Conservation (phyloP, 2,797 vertebrate species). For the Takifugu rubripes region DNA sequence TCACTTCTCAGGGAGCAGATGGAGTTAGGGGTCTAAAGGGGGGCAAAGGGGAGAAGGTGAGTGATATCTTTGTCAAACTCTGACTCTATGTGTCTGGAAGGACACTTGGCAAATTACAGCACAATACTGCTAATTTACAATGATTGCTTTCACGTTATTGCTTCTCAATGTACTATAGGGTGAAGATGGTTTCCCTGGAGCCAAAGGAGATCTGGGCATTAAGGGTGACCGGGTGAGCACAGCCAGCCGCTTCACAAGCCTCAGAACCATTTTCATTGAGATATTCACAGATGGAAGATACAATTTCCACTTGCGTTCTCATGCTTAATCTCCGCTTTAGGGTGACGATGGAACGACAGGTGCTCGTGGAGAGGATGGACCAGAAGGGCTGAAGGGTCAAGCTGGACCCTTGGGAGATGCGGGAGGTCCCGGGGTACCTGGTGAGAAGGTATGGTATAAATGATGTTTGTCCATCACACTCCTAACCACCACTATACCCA, state of each 20-base stretch:
- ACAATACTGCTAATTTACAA: conserved; percentile 24
- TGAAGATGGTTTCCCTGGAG: conserved; percentile 89
- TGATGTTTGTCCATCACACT: neutral
- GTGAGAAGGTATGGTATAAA: conserved; percentile 78
- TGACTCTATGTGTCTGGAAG: conserved; percentile 3
- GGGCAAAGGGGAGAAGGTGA: conserved; percentile 90
- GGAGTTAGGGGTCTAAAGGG: conserved; percentile 89
- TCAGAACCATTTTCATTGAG: neutral
- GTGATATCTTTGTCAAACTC: conserved; percentile 30
- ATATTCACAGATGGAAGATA: conserved; percentile 8
- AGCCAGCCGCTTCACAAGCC: neutral
- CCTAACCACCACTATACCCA: conserved; percentile 1
- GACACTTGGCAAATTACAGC: conserved; percentile 12
- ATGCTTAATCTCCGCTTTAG: conserved; percentile 52
- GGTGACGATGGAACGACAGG: conserved; percentile 79
- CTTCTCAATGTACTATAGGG: conserved; percentile 69
- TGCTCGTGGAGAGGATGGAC: conserved; percentile 84
- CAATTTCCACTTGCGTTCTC: neutral
- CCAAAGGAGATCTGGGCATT: conserved; percentile 86
- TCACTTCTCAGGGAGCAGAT: conserved; percentile 80
- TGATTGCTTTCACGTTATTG: conserved; percentile 24
- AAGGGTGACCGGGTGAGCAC: conserved; percentile 85
- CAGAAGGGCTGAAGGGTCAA: conserved; percentile 86
- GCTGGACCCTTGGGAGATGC: conserved; percentile 74
- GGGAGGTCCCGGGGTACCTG: conserved; percentile 75